Percentiles rank a stretch among this genome's conserved stretches.
phyloP scores from a whole-genome alignment of 2,888 invertebrate genomes.

The Tetanocera ferruginea region DNA sequence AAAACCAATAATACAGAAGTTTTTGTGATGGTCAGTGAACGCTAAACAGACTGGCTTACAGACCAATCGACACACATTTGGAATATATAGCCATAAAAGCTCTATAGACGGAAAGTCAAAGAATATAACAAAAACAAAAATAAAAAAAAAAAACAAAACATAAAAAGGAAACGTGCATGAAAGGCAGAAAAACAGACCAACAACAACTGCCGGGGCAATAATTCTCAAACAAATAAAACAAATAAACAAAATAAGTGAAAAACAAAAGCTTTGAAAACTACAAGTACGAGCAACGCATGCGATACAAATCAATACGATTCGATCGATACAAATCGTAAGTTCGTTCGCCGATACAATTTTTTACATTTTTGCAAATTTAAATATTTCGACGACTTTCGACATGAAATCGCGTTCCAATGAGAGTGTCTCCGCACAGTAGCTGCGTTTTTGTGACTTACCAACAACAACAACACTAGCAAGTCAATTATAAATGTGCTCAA shows the following conservation, averaged over 20 bases:
- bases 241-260: slow-evolving; percentile 25
- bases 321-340: slow-evolving; percentile 58
- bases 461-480: too few relatives aligned
- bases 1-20: neutral
- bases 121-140: too few relatives aligned
- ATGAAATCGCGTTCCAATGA: slow-evolving; percentile 37
- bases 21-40: slow-evolving; percentile 27
- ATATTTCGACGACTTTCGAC: slow-evolving; percentile 29
- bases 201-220: slow-evolving; percentile 21
- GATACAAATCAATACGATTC: slow-evolving; percentile 49
- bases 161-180: neutral
- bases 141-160: neutral
- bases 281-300: slow-evolving; percentile 26
- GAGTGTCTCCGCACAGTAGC: neutral
- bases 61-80: neutral
- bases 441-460: neutral
- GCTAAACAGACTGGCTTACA: neutral
- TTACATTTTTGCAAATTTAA: slow-evolving; percentile 39
- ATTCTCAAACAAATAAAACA: slow-evolving; percentile 30
- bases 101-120: neutral
- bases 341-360: slow-evolving; percentile 25
- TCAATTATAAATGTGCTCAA: slow-evolving; percentile 3
- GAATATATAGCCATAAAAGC: neutral
- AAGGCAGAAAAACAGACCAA: neutral
- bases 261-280: neutral